These are phyloP conservation scores for Lagenorhynchus albirostris DNA, from an alignment of 2,113 vertebrate species.

Conservation along the genomic window DNA sequence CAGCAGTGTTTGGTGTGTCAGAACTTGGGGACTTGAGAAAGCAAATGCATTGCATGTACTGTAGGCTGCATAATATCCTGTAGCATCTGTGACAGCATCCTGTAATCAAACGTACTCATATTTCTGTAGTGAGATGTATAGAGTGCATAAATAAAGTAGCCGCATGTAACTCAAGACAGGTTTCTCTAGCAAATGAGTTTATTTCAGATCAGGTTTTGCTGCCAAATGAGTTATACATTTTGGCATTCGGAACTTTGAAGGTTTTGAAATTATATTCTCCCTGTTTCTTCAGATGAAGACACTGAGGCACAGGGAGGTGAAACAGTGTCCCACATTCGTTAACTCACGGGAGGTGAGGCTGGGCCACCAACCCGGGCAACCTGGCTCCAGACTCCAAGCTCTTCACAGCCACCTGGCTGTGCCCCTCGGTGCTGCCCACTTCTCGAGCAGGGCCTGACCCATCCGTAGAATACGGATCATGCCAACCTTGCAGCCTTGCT, in stretches of 20 bases:
- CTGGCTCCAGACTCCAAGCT: not conserved
- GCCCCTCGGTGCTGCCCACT: not conserved
- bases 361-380: no score
- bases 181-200: not conserved
- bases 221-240: not conserved
- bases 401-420: not conserved
- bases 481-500: not conserved
- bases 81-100: not conserved
- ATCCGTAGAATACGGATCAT: not conserved
- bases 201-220: not conserved
- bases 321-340: not conserved
- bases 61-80: rapidly evolving
- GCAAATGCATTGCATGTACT: rapidly evolving
- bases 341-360: not conserved
- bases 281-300: not conserved
- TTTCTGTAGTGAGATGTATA: not conserved
- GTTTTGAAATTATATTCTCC: not conserved
- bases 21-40: not conserved
- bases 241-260: not conserved
- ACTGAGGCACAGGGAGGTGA: not conserved
- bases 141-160: not conserved
- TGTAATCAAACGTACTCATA: not conserved
- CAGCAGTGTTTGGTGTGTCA: not conserved
- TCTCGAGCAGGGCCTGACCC: not conserved
- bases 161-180: not conserved